Conservation (phyloP, 2,888 invertebrate genomes). For the Nephrotoma guestfalica region DNA sequence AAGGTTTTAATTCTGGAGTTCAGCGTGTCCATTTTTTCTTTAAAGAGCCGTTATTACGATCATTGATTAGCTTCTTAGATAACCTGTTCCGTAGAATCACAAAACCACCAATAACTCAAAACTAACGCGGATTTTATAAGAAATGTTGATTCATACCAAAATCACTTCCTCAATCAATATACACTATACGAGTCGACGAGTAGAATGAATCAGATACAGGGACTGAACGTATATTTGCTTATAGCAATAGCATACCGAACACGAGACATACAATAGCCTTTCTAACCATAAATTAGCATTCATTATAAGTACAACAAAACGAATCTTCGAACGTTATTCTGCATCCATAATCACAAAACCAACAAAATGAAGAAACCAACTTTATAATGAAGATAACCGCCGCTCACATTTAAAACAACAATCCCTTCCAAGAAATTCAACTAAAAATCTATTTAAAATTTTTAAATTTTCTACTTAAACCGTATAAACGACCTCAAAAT, state of each 20-base stretch:
- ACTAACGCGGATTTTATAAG: not conserved
- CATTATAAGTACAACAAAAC: not conserved
- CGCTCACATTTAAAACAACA: not conserved
- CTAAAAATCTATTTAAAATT: not conserved
- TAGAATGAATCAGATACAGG: not conserved
- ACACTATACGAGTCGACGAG: too few species aligned
- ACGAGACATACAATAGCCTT: not conserved
- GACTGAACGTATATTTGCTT: not conserved
- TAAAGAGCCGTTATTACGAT: too few species aligned
- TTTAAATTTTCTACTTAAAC: not conserved
- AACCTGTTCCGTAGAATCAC: not conserved
- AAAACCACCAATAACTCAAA: not conserved
- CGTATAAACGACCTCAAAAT: not conserved
- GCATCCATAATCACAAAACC: not conserved
- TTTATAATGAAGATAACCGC: not conserved
- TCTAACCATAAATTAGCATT: not conserved
- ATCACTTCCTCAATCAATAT: not conserved
- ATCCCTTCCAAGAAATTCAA: not conserved
- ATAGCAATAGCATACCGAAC: not conserved
- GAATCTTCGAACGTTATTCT: not conserved
- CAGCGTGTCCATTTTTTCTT: too few species aligned
- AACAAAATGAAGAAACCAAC: not conserved
- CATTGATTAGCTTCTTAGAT: too few species aligned
- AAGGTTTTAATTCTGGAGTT: too few species aligned
- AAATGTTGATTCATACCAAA: not conserved